Evolutionary conservation across 2,888 invertebrate species (phyloP).

Genomic region (Tachina lurida): DNA sequence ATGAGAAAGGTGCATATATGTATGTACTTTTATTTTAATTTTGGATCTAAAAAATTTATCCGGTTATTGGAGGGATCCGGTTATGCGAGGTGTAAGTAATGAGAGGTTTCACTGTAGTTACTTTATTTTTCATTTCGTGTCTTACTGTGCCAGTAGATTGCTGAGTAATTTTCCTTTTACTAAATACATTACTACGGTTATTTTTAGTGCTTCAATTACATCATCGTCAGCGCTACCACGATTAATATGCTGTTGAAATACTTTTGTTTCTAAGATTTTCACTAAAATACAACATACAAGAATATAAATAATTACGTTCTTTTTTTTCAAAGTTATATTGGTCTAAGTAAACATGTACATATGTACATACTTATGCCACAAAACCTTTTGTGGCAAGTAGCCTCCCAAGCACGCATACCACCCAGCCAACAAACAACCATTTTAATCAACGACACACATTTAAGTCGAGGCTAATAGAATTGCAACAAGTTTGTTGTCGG

Average conservation of each 20-base stretch:
- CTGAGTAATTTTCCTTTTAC: constrained; percentile 19
- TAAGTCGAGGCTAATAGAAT: constrained; percentile 24
- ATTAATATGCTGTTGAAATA: background rate
- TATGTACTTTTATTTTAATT: too few relatives aligned
- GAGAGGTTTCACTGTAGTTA: too few relatives aligned
- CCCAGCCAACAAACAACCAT: background rate
- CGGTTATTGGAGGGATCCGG: too few relatives aligned
- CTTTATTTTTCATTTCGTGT: background rate
- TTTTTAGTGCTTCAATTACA: constrained; percentile 54
- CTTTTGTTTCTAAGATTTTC: too few relatives aligned
- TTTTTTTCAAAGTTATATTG: too few relatives aligned
- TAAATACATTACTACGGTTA: constrained; percentile 18
- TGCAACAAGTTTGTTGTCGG: constrained; percentile 60
- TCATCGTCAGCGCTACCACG: constrained; percentile 32
- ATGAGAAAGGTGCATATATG: too few relatives aligned
- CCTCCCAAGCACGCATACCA: constrained; percentile 1
- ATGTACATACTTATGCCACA: background rate
- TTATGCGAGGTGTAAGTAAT: too few relatives aligned
- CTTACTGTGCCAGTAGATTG: background rate
- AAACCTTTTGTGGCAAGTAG: background rate
- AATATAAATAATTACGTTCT: too few relatives aligned
- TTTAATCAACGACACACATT: constrained; percentile 18
- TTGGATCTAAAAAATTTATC: too few relatives aligned
- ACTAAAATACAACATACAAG: too few relatives aligned
- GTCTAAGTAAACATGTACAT: background rate